Conservation (phyloP, 2,113 vertebrate genomes). For the Pygoscelis antarcticus region DNA sequence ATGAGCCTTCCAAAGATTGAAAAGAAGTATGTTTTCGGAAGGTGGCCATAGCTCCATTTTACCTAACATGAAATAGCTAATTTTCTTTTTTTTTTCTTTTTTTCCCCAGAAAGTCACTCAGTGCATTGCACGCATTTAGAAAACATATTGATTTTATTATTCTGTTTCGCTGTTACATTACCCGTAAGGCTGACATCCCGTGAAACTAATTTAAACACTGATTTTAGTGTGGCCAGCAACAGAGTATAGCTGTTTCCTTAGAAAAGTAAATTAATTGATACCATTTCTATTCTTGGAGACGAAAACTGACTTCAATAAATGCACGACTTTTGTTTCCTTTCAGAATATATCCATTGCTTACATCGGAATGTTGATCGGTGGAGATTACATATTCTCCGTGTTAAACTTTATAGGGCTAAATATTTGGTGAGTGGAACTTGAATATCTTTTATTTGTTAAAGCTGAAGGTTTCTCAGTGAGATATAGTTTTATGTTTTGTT, state of each 20-base stretch:
- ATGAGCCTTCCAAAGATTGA: neutral
- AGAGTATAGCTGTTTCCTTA: neutral
- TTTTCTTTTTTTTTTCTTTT: neutral
- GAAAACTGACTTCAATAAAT: neutral
- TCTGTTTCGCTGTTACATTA: neutral
- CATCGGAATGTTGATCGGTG: constrained; percentile 88
- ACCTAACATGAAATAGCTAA: neutral
- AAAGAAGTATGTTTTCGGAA: neutral
- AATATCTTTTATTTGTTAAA: constrained; percentile 6
- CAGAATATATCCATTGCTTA: constrained; percentile 92
- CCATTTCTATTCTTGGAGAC: neutral
- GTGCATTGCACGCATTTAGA: neutral
- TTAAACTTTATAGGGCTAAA: constrained; percentile 91
- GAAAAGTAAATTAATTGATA: neutral
- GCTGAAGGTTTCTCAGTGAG: neutral
- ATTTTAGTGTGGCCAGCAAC: neutral
- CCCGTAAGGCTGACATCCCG: neutral
- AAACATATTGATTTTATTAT: neutral
- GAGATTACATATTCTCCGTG: constrained; percentile 90
- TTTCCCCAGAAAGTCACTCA: neutral
- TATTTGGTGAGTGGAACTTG: constrained; percentile 87
- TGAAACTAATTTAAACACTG: neutral
- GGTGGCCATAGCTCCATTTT: neutral
- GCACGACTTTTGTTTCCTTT: constrained; percentile 7
- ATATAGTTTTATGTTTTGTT: neutral